Evolutionary conservation across 2,888 invertebrate genomes (phyloP).

Genomic region (Brenthis ino): DNA sequence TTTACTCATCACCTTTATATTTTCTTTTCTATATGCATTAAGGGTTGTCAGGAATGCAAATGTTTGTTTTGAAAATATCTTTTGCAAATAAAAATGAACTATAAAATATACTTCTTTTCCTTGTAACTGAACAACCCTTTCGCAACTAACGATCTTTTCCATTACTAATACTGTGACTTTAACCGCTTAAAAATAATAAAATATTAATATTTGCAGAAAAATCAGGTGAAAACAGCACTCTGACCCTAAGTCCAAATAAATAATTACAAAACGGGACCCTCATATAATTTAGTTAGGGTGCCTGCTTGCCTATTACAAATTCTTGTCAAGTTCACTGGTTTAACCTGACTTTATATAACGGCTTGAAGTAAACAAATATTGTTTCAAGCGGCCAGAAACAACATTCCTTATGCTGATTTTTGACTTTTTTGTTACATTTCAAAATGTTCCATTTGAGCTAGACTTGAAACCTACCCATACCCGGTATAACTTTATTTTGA

Average conservation of each 20-base stretch:
- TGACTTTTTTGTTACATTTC: constrained; percentile 40
- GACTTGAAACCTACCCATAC: constrained; percentile 68
- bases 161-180: constrained; percentile 50
- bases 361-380: constrained; percentile 62
- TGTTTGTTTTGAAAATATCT: constrained; percentile 20
- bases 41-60: constrained; percentile 18
- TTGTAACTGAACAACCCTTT: constrained; percentile 33
- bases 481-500: constrained; percentile 33
- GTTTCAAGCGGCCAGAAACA: constrained; percentile 74
- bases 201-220: constrained; percentile 31
- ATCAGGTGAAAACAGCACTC: constrained; percentile 44
- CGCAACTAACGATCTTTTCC: constrained; percentile 44
- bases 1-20: constrained; percentile 11
- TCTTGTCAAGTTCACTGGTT: constrained; percentile 37
- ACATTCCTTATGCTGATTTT: constrained; percentile 59
- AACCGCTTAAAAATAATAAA: constrained; percentile 52
- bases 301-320: constrained; percentile 21
- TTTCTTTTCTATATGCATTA: constrained; percentile 6
- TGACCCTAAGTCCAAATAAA: constrained; percentile 30
- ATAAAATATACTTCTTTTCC: constrained; percentile 52
- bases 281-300: constrained; percentile 18
- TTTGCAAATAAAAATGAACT: constrained; percentile 45
- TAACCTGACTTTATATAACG: constrained; percentile 53
- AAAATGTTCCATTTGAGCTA: constrained; percentile 64
- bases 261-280: constrained; percentile 22